Conservation (phyloP, 53 echinoderm and acorn worm genomes). For the Hippasteria phrygiana region DNA sequence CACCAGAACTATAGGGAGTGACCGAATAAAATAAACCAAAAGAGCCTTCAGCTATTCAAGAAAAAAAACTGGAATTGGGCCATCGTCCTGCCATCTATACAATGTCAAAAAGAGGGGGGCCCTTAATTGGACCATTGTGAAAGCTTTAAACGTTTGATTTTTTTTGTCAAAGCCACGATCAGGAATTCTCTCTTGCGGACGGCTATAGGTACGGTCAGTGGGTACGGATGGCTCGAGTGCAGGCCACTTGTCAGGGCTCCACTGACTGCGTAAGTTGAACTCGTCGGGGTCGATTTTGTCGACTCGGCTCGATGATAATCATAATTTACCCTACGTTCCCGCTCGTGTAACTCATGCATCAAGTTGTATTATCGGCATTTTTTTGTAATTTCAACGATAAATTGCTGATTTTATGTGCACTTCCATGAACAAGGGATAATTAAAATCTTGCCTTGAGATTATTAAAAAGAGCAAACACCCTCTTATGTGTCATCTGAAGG, state of each 20-base stretch:
- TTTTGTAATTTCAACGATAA: too few relatives aligned
- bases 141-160: constrained; percentile 10
- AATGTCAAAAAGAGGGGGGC: not conserved
- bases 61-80: not conserved
- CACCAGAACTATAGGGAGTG: constrained; percentile 10
- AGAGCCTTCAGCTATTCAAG: constrained; percentile 4
- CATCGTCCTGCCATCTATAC: constrained; percentile 40
- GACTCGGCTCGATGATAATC: not conserved
- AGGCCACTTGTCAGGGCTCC: not conserved
- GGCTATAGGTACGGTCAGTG: constrained; percentile 30
- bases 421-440: too few relatives aligned
- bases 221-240: not conserved
- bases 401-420: too few relatives aligned
- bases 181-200: constrained; percentile 18
- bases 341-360: not conserved
- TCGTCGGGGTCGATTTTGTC: not conserved
- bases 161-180: constrained; percentile 27
- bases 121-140: constrained; percentile 52
- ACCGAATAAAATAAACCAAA: constrained; percentile 35
- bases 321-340: not conserved
- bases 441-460: too few relatives aligned
- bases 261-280: not conserved
- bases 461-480: too few relatives aligned
- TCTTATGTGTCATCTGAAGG: too few relatives aligned
- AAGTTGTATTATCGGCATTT: too few relatives aligned